Evolutionary conservation across 1,140 invertebrate genomes (phyloP).

Genomic region (Brachionus plicatilis): DNA sequence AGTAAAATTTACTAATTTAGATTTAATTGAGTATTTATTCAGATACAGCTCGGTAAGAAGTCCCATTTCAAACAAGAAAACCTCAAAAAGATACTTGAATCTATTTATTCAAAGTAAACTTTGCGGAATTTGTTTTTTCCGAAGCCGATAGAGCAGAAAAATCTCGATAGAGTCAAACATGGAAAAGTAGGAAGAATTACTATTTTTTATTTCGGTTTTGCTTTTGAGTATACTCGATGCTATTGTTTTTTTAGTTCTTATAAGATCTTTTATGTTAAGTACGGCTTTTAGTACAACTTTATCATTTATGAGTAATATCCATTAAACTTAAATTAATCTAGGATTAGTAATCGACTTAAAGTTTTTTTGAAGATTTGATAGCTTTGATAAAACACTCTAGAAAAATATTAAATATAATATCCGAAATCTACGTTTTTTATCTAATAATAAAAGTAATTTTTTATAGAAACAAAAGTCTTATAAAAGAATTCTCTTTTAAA

Average conservation of each 20-base stretch:
- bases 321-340: not conserved
- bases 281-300: not conserved
- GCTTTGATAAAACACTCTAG: not conserved
- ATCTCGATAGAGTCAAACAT: not conserved
- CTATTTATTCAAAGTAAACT: too few species aligned
- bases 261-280: not conserved
- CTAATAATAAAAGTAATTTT: too few species aligned
- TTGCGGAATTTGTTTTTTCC: too few species aligned
- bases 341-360: not conserved
- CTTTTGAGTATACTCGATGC: not conserved
- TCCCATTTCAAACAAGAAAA: too few species aligned
- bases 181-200: not conserved
- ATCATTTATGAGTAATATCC: not conserved
- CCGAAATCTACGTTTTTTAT: not conserved
- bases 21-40: too few species aligned
- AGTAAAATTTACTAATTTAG: too few species aligned
- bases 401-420: not conserved
- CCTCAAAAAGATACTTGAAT: too few species aligned
- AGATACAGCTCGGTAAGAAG: too few species aligned
- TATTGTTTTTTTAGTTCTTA: not conserved
- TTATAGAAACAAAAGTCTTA: too few species aligned
- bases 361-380: not conserved
- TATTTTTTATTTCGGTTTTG: not conserved
- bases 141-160: too few species aligned
- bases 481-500: too few species aligned